A percentile compares a stretch with the other conserved stretches of the same genome.
These are phyloP conservation scores for Phyto melanocephala DNA, from an alignment of 2,888 invertebrate species.

Conservation along the genomic window DNA sequence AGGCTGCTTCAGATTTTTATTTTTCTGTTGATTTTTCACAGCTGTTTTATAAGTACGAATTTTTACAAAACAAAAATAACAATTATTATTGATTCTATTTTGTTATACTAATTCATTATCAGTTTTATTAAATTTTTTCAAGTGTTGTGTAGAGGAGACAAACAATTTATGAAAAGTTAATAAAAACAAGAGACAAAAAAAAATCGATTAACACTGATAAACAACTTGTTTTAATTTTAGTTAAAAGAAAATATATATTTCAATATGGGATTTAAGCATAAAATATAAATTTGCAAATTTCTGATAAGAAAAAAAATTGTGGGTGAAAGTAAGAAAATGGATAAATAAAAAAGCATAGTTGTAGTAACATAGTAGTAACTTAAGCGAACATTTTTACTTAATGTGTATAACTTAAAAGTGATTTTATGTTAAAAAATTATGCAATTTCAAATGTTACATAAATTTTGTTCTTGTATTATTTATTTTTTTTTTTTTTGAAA, in stretches of 20 bases:
- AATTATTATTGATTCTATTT: neutral
- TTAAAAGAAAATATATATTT: neutral
- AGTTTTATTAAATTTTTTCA: conserved; percentile 20
- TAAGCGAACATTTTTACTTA: too few relatives aligned
- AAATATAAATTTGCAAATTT: conserved; percentile 12
- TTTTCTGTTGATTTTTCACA: neutral
- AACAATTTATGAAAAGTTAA: neutral
- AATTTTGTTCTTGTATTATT: neutral
- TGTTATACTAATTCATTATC: neutral
- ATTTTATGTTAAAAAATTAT: neutral
- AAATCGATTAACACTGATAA: neutral
- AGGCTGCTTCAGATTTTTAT: neutral
- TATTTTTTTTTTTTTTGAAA: neutral
- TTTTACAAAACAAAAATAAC: conserved; percentile 26
- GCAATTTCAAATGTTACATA: neutral
- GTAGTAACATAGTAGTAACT: too few relatives aligned
- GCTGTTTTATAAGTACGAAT: conserved; percentile 44
- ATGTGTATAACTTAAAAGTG: too few relatives aligned
- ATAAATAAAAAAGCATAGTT: too few relatives aligned
- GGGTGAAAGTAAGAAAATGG: conserved; percentile 26
- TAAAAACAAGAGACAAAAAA: neutral
- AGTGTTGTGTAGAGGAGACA: neutral
- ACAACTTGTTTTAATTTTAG: neutral
- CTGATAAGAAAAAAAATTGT: neutral
- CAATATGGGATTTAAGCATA: neutral